Base-by-base conservation (phyloP, 2,113 vertebrate species). In the Rhinichthys klamathensis region DNA sequence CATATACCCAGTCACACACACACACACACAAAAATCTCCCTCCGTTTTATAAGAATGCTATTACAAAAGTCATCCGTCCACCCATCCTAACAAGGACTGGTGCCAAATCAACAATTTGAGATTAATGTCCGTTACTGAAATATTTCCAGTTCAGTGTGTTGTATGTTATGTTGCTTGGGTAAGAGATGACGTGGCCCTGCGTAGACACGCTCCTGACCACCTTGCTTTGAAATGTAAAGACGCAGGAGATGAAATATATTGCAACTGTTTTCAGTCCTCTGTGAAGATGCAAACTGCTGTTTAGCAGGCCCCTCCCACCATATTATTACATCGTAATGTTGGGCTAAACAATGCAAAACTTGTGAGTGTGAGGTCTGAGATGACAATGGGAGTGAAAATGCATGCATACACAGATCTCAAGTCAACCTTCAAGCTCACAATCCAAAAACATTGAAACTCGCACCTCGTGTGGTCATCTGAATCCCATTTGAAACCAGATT, bases 81-180 rank as follows among this genome's bases (percentile, higher is more conserved):
- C 82, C 44, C 58, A 46, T 58, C 63, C 54, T 67, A 35, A 84
- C 84, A 87, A 88, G 35, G 75, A 85, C 32, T 69, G 60, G 25
- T 77, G 79, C 87, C 79, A 85, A 25, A 84, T 69, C 80, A 72
- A 88, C 65, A 80, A 58, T 41, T 70, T 77, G 86, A 90, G 86
- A 72, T 70, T 63, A 88, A 80, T 30, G 30, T 80, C 11, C 11
- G 65, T 76, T 81, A 23, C 30, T 60, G n/a, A 35, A 86, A 80
- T 85, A 56, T 90, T 93, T 94, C 93, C 93, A 94, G 90, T 93
- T 93, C 32, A 87, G 87, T 80, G 56, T 85, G 18, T 56, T 86
- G 88, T 89, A 72, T 92, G 46, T 46, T 67, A 16, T n/a, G 78
- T 60, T 78, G 21, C 38, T 81, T 65, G n/a, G 35, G 54, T 63